These are phyloP conservation scores for Thaumetopoea pityocampa DNA, from an alignment of 1,140 invertebrate species.

Conservation along the genomic window DNA sequence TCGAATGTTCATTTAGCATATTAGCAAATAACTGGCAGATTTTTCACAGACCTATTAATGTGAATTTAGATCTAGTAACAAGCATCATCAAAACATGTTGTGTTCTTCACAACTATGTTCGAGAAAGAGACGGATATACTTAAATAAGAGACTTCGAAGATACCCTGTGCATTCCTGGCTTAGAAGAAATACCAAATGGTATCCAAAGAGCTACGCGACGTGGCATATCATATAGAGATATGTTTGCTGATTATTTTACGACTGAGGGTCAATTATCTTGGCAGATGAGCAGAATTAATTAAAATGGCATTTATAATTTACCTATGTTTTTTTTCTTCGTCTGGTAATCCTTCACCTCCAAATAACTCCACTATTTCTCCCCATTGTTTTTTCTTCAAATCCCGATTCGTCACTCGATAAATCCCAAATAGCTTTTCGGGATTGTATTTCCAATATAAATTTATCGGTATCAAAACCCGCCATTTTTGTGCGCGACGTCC, in stretches of 20 bases:
- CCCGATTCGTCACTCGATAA: conserved; percentile 20
- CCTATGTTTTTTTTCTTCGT: conserved; percentile 21
- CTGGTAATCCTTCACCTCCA: conserved; percentile 13
- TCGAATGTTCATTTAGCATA: conserved; percentile 2
- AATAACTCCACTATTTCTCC: conserved; percentile 22
- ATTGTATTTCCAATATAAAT: conserved; percentile 26
- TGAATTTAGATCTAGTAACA: too few species aligned
- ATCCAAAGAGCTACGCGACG: conserved; percentile 4
- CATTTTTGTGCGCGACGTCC: conserved; percentile 17
- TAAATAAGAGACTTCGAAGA: too few species aligned
- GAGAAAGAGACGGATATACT: too few species aligned
- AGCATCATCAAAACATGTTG: too few species aligned
- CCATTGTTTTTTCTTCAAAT: conserved; percentile 24
- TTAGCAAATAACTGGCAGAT: not conserved
- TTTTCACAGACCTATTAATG: conserved; percentile 1
- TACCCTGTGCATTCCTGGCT: too few species aligned
- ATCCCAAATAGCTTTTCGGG: conserved; percentile 25
- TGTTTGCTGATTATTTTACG: conserved; percentile 22
- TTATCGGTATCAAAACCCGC: conserved; percentile 16
- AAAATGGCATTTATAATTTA: conserved; percentile 12
- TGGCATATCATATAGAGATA: conserved; percentile 13
- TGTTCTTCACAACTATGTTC: too few species aligned
- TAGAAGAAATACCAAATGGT: too few species aligned
- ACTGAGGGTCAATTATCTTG: conserved; percentile 11
- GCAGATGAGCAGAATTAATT: conserved; percentile 13